These are phyloP conservation scores for Bombus waltoni DNA, from an alignment of 1,140 invertebrate genomes.

Conservation along the genomic window DNA sequence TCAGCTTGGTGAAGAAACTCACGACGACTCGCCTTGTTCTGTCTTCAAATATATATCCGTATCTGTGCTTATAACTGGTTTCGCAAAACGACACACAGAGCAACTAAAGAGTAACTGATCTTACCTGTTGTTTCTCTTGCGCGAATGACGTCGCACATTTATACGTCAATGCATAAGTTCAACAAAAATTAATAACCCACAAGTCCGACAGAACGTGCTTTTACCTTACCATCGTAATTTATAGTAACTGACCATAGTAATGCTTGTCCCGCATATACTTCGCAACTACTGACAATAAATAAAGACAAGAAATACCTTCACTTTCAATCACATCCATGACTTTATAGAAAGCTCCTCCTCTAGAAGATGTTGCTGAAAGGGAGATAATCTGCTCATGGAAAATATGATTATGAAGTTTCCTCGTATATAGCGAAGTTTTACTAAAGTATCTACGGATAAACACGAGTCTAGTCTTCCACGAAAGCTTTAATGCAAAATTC, in stretches of 20 bases:
- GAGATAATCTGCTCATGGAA: neutral
- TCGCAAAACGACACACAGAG: neutral
- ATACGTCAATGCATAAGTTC: slow-evolving; percentile 45
- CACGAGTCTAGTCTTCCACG: neutral
- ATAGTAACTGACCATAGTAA: slow-evolving; percentile 31
- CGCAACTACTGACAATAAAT: neutral
- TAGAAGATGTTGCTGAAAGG: neutral
- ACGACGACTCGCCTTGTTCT: neutral
- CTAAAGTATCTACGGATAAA: neutral
- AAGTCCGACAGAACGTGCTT: slow-evolving; percentile 16
- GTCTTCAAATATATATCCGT: neutral
- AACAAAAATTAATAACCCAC: slow-evolving; percentile 64
- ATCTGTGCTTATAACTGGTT: neutral
- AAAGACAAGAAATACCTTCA: neutral
- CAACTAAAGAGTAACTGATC: neutral
- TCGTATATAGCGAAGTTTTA: neutral
- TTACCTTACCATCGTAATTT: slow-evolving; percentile 33
- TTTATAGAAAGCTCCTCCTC: no score
- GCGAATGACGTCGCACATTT: neutral
- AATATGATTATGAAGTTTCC: slow-evolving; percentile 5
- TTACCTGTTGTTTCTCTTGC: neutral
- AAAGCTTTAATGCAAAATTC: neutral
- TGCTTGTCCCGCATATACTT: neutral
- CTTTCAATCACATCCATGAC: neutral
- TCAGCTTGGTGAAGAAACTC: neutral